These are phyloP conservation scores for Paraescarpia echinospica DNA, from an alignment of 1,140 invertebrate species.

Conservation along the genomic window DNA sequence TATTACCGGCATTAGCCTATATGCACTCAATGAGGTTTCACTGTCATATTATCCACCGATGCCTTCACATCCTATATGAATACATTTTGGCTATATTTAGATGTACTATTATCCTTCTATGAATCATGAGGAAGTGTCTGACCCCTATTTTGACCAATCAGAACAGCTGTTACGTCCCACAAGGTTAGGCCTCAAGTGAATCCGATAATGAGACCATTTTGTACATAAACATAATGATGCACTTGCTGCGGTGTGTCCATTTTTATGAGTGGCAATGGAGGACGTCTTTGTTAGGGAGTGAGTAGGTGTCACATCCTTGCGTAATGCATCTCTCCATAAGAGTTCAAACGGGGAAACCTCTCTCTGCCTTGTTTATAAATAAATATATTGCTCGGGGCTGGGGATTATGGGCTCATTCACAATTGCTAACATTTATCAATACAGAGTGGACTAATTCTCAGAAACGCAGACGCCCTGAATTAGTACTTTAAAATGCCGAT, in stretches of 20 bases:
- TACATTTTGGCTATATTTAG: neutral
- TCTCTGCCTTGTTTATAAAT: neutral
- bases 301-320: neutral
- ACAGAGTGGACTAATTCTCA: too few species aligned
- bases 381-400: too few species aligned
- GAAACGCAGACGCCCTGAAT: too few species aligned
- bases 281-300: neutral
- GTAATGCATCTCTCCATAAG: too few species aligned
- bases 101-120: neutral
- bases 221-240: neutral
- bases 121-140: neutral
- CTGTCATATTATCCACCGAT: neutral
- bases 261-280: neutral
- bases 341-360: neutral
- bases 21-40: neutral
- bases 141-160: neutral
- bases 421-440: too few species aligned
- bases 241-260: neutral
- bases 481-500: too few species aligned
- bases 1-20: neutral
- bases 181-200: neutral
- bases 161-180: neutral
- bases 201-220: neutral
- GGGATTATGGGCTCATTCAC: too few species aligned
- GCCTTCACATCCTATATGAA: neutral